Evolutionary conservation across 2,888 invertebrate species (phyloP), one percentile per base, ranked within the genome.

Genomic region (Diplazon laetatorius): DNA sequence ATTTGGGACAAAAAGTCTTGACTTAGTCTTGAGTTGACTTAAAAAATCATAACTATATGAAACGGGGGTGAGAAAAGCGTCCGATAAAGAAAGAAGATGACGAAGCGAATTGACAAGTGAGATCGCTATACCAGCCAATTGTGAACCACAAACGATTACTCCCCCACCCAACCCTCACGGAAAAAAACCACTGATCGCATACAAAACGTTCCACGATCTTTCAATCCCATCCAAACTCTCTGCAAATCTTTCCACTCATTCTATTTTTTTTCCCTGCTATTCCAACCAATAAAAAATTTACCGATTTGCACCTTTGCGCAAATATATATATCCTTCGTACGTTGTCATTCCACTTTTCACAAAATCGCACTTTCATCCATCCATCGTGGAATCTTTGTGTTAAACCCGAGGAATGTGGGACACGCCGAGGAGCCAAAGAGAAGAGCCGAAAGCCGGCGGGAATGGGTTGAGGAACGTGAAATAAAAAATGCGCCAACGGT

Each of bases 101-200:
- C 42, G 75, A 69, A 55, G 63, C 65, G 74, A 75, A 66, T 30
- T 69, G 42, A 30, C 57, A 66, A 57, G 63, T 59, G 57, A 69
- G 57, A 46, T 60, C n/a, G n/a, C n/a, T 30, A 48, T 60, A 71
- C 78, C 70, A 39, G 62, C 55, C 62, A 73, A 78, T 72, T 63
- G 69, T 57, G 70, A 30, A 77, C 60, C 66, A 25, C 55, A 55
- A 66, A 42, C 69, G 55, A 66, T 77, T 70, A 76, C 65, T 66
- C 52, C 35, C 39, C 42, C 62, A n/a, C n/a, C n/a, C n/a, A n/a
- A n/a, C 50, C 46, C 35, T 68, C 39, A 30, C 55, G 9, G 12
- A 8, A n/a, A 30, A 30, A 6, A 8, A 52, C 30, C 14, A 12
- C 52, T 9, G 8, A 1, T 14, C 16, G 10, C 14, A 30, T 55